Conservation (phyloP, 2,888 invertebrate species). For the Cataglyphis rosenhaueri region DNA sequence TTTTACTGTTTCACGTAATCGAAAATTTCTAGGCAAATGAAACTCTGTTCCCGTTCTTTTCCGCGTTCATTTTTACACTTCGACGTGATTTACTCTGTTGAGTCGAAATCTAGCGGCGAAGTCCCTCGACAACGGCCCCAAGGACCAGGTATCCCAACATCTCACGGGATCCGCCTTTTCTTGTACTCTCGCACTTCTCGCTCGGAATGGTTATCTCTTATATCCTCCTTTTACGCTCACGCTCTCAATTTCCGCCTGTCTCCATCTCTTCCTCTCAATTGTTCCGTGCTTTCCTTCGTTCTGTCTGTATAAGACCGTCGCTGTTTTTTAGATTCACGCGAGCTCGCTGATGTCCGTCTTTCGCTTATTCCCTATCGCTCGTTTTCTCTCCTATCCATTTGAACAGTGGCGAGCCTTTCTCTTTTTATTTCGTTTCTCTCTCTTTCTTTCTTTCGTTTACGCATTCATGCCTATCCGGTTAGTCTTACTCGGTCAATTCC, state of each 20-base stretch:
- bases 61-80: constrained; percentile 54
- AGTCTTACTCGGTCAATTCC: constrained; percentile 67
- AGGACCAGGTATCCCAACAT: constrained; percentile 55
- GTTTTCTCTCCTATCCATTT: constrained; percentile 11
- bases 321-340: constrained; percentile 43
- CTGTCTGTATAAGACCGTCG: neutral
- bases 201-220: constrained; percentile 42
- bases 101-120: constrained; percentile 60
- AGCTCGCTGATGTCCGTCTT: constrained; percentile 29
- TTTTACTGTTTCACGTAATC: constrained; percentile 26
- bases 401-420: constrained; percentile 6
- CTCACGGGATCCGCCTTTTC: constrained; percentile 42
- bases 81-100: constrained; percentile 66
- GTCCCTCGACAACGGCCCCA: constrained; percentile 60
- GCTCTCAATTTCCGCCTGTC: constrained; percentile 44
- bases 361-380: neutral
- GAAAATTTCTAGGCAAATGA: constrained; percentile 52
- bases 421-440: constrained; percentile 13
- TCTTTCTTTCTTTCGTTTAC: constrained; percentile 7
- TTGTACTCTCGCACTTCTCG: constrained; percentile 34
- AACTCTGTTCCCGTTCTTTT: constrained; percentile 53
- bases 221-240: constrained; percentile 45
- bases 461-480: constrained; percentile 63
- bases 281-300: constrained; percentile 16
- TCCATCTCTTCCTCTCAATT: constrained; percentile 24